Conservation (phyloP, 2,113 vertebrate genomes). For the Phodopus roborovskii region DNA sequence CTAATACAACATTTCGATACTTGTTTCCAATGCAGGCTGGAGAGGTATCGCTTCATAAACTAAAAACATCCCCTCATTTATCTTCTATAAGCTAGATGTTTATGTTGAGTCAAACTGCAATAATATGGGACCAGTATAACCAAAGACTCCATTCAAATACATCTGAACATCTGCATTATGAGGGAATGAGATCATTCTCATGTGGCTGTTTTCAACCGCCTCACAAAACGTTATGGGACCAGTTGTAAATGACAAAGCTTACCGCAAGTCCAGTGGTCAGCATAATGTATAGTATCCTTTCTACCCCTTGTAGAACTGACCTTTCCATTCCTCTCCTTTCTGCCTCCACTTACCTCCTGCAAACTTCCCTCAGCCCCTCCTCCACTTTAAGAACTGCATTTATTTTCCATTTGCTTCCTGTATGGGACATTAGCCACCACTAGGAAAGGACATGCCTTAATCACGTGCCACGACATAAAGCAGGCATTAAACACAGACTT, state of each 20-base stretch:
- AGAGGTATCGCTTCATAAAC: not conserved
- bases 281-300: not conserved
- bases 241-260: not conserved
- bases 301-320: not conserved
- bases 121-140: not conserved
- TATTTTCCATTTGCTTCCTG: not conserved
- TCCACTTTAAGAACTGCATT: not conserved
- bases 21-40: not conserved
- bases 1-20: not conserved
- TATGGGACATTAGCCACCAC: not conserved
- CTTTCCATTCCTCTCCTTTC: not conserved
- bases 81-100: constrained; percentile 14
- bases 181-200: not conserved
- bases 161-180: not conserved
- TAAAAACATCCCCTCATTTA: not conserved
- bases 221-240: not conserved
- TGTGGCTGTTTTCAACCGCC: not conserved
- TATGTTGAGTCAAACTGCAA: constrained; percentile 3
- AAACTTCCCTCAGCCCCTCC: not conserved
- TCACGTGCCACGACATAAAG: not conserved
- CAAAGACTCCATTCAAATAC: constrained; percentile 14
- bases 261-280: not conserved
- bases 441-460: not conserved
- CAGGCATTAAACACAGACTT: not conserved
- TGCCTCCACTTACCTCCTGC: not conserved